Evolutionary conservation across 2,888 invertebrate species (phyloP), one percentile per base, ranked within the genome.

Genomic region (Xanthostigma xanthostigma): DNA sequence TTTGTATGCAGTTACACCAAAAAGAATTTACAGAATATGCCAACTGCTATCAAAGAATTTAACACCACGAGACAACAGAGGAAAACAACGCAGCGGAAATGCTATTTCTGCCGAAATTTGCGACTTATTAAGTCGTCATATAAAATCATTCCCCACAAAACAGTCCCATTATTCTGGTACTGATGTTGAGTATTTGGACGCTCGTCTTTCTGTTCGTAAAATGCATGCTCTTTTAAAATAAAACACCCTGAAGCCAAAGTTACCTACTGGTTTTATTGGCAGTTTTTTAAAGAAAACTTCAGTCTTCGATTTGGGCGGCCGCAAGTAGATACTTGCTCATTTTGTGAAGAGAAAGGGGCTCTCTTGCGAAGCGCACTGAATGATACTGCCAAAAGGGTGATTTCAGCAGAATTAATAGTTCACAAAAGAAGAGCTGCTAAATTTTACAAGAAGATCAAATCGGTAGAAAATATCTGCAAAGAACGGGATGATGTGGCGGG

Each of bases 271-370:
- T 56, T 57, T 52, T 59, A 55, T 44, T 48, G 46, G 33, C 50
- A 50, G 47, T 54, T 55, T 49, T 53, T 56, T 46, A 53, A 56
- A 50, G 50, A 55, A 50, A 55, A 54, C 37, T 57, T 57, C 49
- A 45, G 43, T 41, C 52, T 50, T 44, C 40, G 44, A 14, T 58
- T 58, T 53, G 55, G 56, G 46, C 50, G 53, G 44, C 55, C 54
- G 27, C 54, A 56, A 51, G 55, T 56, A 8, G 56, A 55, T 46
- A 55, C 52, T 33, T 56, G 54, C 46, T 50, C 45, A 35, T 50
- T 49, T 38, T 56, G 55, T 42, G 56, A 56, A 47, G 50, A 52
- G 48, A 56, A 54, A 51, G 41, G 39, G 35, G n/a, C n/a, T n/a
- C n/a, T n/a, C n/a, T n/a, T n/a, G n/a, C n/a, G n/a, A n/a, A 39